Conservation (phyloP, 2,113 vertebrate species). For the Pygathrix nemaeus region DNA sequence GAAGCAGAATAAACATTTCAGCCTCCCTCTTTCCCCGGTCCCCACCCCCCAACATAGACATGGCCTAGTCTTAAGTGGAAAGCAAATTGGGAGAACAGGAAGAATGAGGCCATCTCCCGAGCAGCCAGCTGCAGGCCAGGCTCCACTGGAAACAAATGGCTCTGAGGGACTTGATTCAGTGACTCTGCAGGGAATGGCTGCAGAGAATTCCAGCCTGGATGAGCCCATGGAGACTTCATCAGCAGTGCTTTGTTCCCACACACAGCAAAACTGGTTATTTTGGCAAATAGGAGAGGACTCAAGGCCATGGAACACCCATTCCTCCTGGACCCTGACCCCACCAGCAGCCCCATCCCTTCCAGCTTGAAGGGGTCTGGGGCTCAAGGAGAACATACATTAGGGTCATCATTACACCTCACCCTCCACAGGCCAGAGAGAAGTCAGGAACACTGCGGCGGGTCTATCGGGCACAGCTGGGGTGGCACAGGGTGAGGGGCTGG, state of each 20-base stretch:
- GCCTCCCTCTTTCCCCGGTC: background rate
- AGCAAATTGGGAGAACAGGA: background rate
- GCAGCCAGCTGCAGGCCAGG: background rate
- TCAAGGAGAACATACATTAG: background rate
- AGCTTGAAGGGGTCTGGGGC: background rate
- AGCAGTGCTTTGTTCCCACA: background rate
- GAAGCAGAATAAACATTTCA: background rate
- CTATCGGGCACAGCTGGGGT: background rate
- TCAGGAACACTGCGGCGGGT: background rate
- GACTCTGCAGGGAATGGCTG: background rate
- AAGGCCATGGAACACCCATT: background rate
- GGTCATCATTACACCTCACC: background rate
- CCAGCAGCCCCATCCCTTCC: background rate
- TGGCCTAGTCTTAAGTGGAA: background rate
- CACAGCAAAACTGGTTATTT: background rate
- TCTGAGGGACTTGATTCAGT: background rate
- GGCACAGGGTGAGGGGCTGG: background rate
- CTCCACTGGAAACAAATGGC: background rate
- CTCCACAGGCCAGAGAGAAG: background rate
- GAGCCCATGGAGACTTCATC: background rate
- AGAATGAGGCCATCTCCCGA: background rate
- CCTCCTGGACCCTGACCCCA: background rate
- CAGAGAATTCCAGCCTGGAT: background rate
- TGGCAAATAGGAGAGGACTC: background rate
- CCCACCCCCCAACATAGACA: rapidly evolving